Percentiles rank a stretch among this genome's conserved stretches.
phyloP scores from a whole-genome alignment of 2,797 vertebrate genomes.

The Menidia menidia region DNA sequence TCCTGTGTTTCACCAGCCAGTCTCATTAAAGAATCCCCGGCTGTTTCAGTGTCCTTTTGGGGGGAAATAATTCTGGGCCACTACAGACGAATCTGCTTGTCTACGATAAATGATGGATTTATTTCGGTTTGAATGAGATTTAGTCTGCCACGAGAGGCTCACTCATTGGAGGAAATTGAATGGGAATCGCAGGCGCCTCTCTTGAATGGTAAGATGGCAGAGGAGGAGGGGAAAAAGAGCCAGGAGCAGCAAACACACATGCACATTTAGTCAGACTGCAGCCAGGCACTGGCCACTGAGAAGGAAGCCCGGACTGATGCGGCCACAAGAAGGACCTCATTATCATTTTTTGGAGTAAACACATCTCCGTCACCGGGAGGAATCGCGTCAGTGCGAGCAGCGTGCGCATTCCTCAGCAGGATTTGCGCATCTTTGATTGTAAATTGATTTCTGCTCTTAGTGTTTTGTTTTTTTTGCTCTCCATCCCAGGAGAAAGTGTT shows the following conservation, averaged over 20 bases:
- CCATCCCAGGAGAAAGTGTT: constrained; percentile 5
- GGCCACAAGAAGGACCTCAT: constrained; percentile 42
- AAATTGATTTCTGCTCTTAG: constrained; percentile 8
- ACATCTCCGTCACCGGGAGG: constrained; percentile 47
- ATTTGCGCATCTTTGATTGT: constrained; percentile 50
- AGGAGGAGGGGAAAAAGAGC: constrained; percentile 9
- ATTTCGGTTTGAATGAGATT: constrained; percentile 53
- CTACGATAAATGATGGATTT: constrained; percentile 30
- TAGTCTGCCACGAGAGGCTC: constrained; percentile 29
- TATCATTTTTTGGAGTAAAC: constrained; percentile 60
- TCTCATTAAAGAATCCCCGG: constrained; percentile 34
- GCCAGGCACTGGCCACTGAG: constrained; percentile 23
- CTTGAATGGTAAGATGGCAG: constrained; percentile 69
- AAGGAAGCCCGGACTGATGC: constrained; percentile 14
- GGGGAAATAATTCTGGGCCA: constrained; percentile 22
- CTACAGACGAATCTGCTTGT: constrained; percentile 16
- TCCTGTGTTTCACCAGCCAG: neutral
- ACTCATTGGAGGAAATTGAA: constrained; percentile 72
- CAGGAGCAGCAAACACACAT: constrained; percentile 21
- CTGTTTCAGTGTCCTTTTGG: constrained; percentile 14
- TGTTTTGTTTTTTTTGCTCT: neutral
- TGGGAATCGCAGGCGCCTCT: constrained; percentile 65
- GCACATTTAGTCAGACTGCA: constrained; percentile 25
- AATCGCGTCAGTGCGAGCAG: constrained; percentile 45
- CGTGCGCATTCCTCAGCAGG: constrained; percentile 72